A percentile compares a stretch with the other conserved stretches of the same genome.
phyloP scores from a whole-genome alignment of 2,888 invertebrate species.

The Furcula furcula region DNA sequence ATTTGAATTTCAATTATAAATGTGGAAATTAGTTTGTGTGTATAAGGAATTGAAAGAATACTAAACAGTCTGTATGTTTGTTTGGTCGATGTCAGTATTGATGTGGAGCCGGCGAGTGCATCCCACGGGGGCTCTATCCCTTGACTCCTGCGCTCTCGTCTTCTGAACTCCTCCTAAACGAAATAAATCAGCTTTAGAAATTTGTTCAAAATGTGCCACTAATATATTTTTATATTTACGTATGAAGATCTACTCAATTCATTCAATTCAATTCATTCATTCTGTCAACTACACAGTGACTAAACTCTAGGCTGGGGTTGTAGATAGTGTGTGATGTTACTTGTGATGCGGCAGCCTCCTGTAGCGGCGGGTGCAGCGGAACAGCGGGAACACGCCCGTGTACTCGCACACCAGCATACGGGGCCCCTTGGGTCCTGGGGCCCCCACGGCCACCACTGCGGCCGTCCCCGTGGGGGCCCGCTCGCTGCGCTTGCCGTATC shows the following conservation, averaged over 20 bases:
- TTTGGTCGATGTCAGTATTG: too few relatives aligned
- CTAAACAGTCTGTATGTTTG: too few relatives aligned
- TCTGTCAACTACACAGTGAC: too few relatives aligned
- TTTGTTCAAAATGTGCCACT: too few relatives aligned
- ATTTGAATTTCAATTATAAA: too few relatives aligned
- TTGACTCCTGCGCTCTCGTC: constrained; percentile 5
- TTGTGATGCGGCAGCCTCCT: background rate
- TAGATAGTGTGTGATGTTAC: background rate
- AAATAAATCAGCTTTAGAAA: constrained; percentile 5
- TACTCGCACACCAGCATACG: constrained; percentile 36
- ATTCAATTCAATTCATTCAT: too few relatives aligned
- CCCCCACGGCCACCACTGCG: background rate
- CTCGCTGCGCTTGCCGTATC: constrained; percentile 51
- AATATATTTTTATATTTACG: too few relatives aligned
- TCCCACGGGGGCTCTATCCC: constrained; percentile 9
- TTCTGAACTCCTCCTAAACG: constrained; percentile 17
- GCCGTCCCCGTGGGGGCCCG: constrained; percentile 4
- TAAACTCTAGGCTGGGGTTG: too few relatives aligned
- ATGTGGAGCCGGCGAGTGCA: too few relatives aligned
- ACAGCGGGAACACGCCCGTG: constrained; percentile 43
- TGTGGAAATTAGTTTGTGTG: too few relatives aligned
- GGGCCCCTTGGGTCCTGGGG: background rate
- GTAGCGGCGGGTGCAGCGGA: constrained; percentile 33
- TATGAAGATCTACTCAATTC: too few relatives aligned
- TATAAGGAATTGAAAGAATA: too few relatives aligned